These are phyloP conservation scores for Grallaria varia DNA, from an alignment of 2,113 vertebrate genomes.

Conservation along the genomic window DNA sequence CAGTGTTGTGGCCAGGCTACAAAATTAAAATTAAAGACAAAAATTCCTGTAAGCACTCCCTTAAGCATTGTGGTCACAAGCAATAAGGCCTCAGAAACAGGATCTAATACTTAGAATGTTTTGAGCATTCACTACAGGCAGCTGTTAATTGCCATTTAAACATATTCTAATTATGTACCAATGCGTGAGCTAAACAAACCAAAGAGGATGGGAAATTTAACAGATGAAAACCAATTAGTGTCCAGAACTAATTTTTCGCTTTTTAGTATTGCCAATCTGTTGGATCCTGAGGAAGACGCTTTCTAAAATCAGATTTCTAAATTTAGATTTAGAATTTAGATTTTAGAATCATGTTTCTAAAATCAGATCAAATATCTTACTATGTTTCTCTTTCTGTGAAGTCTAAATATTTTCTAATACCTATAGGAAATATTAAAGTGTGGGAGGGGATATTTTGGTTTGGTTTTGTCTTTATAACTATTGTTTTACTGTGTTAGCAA, in stretches of 20 bases:
- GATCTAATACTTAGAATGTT: neutral
- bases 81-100: neutral
- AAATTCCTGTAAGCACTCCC: neutral
- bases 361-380: neutral
- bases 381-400: neutral
- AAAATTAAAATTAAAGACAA: conserved; percentile 30
- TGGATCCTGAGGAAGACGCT: neutral
- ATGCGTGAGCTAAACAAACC: neutral
- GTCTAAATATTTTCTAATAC: neutral
- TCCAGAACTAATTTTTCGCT: neutral
- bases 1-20: neutral
- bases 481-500: neutral
- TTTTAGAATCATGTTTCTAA: no score
- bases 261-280: neutral
- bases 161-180: neutral
- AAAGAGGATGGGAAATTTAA: neutral
- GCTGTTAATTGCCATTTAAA: neutral
- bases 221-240: neutral
- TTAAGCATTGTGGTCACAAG: neutral
- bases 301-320: neutral
- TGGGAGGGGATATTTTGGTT: fast-evolving
- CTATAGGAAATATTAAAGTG: neutral
- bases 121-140: neutral
- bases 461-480: neutral
- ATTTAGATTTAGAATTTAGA: no score